Conservation (phyloP, 2,888 invertebrate genomes). For the Tillus elongatus region DNA sequence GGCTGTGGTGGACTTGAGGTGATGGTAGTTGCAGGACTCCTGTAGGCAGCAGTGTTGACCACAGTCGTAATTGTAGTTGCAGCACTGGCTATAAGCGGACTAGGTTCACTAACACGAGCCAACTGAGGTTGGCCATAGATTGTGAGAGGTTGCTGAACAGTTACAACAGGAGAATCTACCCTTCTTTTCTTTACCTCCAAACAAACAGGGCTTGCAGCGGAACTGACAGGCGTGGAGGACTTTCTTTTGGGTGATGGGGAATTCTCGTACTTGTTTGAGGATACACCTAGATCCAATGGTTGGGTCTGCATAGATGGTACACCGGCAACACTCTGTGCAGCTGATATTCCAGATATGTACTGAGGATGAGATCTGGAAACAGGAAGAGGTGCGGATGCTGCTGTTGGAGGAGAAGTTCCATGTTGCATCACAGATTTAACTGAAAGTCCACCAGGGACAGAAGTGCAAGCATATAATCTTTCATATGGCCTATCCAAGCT, state of each 20-base stretch:
- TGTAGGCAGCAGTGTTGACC: conserved; percentile 53
- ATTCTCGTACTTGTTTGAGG: conserved; percentile 42
- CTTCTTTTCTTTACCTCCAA: conserved; percentile 57
- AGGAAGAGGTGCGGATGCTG: conserved; percentile 39
- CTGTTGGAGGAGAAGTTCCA: conserved; percentile 44
- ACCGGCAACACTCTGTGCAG: conserved; percentile 30
- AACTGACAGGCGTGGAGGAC: conserved; percentile 45
- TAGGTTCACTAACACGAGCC: conserved; percentile 53
- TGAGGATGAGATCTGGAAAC: conserved; percentile 39
- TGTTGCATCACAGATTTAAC: conserved; percentile 40
- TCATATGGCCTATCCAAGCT: conserved; percentile 19
- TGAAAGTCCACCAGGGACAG: conserved; percentile 33
- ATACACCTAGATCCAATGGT: conserved; percentile 66
- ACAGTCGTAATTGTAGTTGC: conserved; percentile 61
- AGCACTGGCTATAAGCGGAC: conserved; percentile 61
- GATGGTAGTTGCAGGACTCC: conserved; percentile 26
- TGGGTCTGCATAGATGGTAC: conserved; percentile 60
- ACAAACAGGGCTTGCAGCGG: conserved; percentile 41
- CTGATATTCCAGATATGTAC: conserved; percentile 41
- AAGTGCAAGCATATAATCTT: conserved; percentile 25
- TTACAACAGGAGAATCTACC: conserved; percentile 42
- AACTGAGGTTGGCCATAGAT: conserved; percentile 41
- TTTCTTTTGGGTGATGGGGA: conserved; percentile 55
- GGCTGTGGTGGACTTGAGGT: conserved; percentile 35
- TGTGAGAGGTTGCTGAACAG: conserved; percentile 24